Conservation (phyloP, 2,797 vertebrate genomes). For the Salmo trutta region DNA sequence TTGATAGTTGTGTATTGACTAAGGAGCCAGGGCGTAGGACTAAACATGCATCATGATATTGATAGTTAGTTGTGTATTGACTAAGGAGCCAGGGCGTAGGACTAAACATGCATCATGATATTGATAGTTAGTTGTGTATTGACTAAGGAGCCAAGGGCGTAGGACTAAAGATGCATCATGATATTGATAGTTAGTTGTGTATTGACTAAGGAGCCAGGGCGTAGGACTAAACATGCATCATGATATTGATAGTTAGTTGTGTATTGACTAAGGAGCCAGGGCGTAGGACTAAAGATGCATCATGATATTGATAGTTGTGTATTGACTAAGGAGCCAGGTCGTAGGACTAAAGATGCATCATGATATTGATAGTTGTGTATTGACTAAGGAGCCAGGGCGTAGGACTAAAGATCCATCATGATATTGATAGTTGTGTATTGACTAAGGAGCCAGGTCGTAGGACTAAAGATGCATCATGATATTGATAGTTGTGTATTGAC, state of each 20-base stretch:
- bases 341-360: too few relatives aligned
- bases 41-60: slow-evolving; percentile 29
- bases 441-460: too few relatives aligned
- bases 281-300: too few relatives aligned
- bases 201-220: too few relatives aligned
- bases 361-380: slow-evolving; percentile 31
- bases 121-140: background rate
- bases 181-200: slow-evolving; percentile 33
- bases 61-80: background rate
- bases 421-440: slow-evolving; percentile 30
- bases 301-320: slow-evolving; percentile 31
- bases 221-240: too few relatives aligned
- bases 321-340: too few relatives aligned
- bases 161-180: background rate
- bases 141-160: too few relatives aligned
- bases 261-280: too few relatives aligned
- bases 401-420: background rate
- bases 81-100: too few relatives aligned
- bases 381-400: too few relatives aligned
- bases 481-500: slow-evolving; percentile 12
- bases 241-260: slow-evolving; percentile 28
- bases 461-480: slow-evolving; percentile 22
- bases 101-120: slow-evolving; percentile 26
- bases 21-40: too few relatives aligned
- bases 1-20: background rate